A percentile compares a stretch with the other conserved stretches of the same genome.
These are phyloP conservation scores for Entomobrya proxima DNA, from an alignment of 2,888 invertebrate species.

Conservation along the genomic window DNA sequence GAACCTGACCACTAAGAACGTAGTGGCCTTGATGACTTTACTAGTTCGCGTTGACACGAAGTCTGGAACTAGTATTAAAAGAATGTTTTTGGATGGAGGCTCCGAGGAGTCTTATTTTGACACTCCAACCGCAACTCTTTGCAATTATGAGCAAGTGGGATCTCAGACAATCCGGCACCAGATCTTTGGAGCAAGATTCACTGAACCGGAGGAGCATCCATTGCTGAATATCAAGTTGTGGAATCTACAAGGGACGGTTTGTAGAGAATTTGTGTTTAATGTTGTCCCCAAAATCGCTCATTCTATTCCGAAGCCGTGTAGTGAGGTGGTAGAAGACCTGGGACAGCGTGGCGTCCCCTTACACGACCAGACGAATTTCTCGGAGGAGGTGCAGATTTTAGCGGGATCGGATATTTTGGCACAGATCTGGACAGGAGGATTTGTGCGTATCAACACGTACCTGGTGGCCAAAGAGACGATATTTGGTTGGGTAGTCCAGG, in stretches of 20 bases:
- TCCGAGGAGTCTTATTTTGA: background rate
- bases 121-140: background rate
- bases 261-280: background rate
- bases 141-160: background rate
- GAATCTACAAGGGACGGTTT: background rate
- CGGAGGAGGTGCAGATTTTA: background rate
- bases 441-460: background rate
- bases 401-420: background rate
- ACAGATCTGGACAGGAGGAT: background rate
- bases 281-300: background rate
- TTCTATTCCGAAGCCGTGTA: background rate
- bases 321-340: background rate
- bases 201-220: background rate
- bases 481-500: conserved; percentile 11
- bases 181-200: background rate
- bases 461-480: background rate
- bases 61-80: too few relatives aligned
- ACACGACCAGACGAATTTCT: background rate
- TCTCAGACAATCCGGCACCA: background rate
- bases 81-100: too few relatives aligned
- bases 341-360: background rate
- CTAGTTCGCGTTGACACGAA: too few relatives aligned
- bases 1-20: too few relatives aligned
- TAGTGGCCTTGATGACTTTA: too few relatives aligned
- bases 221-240: background rate